Percentiles rank a stretch among this genome's conserved stretches.
phyloP scores from a whole-genome alignment of 2,888 invertebrate species.

The Margaritifera margaritifera region DNA sequence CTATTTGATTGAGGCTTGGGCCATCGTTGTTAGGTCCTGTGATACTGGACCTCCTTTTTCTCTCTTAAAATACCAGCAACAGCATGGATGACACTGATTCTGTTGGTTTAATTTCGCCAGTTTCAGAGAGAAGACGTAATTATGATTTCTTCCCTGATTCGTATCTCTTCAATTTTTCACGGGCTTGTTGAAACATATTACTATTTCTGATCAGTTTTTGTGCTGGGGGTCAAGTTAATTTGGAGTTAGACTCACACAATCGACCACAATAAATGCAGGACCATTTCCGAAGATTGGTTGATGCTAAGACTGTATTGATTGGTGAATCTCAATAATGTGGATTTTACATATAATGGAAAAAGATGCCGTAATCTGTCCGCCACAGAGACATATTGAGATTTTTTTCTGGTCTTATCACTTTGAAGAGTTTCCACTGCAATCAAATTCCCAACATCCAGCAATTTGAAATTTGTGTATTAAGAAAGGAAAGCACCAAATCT shows the following conservation, averaged over 20 bases:
- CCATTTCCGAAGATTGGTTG: conserved; percentile 30
- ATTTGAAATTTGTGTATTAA: conserved; percentile 40
- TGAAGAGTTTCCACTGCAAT: conserved; percentile 22
- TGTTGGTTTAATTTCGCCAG: no score
- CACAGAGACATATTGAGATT: conserved; percentile 42
- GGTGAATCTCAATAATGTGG: conserved; percentile 44
- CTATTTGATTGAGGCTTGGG: no score
- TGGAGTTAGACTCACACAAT: conserved; percentile 47
- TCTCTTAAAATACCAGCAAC: no score
- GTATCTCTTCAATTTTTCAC: conserved; percentile 17
- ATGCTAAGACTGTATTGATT: conserved; percentile 43
- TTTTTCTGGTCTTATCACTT: conserved; percentile 31
- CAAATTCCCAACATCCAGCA: conserved; percentile 27
- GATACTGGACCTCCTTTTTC: no score
- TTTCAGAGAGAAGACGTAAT: no score
- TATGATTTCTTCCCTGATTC: no score
- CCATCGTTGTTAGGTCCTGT: no score
- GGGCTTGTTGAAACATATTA: conserved; percentile 31
- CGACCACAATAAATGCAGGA: conserved; percentile 38
- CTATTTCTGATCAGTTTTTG: conserved; percentile 41
- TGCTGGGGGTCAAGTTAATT: conserved; percentile 51
- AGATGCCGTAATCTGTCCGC: conserved; percentile 29
- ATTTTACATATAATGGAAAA: conserved; percentile 53
- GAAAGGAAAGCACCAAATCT: conserved; percentile 31
- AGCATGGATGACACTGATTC: no score